Evolutionary conservation across 2,113 vertebrate genomes (phyloP), one percentile per base, ranked within the genome.

Genomic region (Labeo rohita): DNA sequence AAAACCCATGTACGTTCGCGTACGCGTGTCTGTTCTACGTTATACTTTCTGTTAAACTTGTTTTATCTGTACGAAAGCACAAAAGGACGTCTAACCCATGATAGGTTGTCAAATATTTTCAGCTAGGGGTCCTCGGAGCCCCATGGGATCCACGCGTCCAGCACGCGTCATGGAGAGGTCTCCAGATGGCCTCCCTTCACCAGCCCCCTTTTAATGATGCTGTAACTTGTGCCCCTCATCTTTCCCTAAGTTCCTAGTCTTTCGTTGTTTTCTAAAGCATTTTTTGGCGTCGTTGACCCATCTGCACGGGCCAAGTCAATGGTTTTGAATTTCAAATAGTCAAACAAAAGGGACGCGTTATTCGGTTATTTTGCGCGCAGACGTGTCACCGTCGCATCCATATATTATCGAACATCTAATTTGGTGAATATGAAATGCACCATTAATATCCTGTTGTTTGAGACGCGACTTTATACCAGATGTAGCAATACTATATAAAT

Each of bases 81-180:
- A 84, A 65, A 28, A 68, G 12, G 18, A 56, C 15, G 11, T 70
- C n/a, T 85, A 43, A 45, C 72, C 39, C 8, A 43, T 80, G 23
- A n/a, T 28, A 23, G 11, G 0, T 16, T 77, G 83, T 90, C 18
- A 61, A 50, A 70, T 85, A 76, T 87, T 87, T 89, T 74, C 70
- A 89, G 88, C 59, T 87, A 83, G 88, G 88, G 85, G 84, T 18
- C 84, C 43, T 49, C 72, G 56, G 45, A 63, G 21, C 86, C 92
- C 93, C 91, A 85, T 85, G 93, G 94, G 93, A 94, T 92, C 91
- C 94, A 95, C 94, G 95, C 91, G 95, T 54, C 82, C 84, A 90
- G 94, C 95, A 96, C 95, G 94, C 94, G 95, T 92, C 95, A 93
- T 84, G 89, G 90, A 23, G 87, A 91, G 61, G 56, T 39, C 36